Evolutionary conservation across 2,797 vertebrate species (phyloP).

Genomic region (Masticophis lateralis): DNA sequence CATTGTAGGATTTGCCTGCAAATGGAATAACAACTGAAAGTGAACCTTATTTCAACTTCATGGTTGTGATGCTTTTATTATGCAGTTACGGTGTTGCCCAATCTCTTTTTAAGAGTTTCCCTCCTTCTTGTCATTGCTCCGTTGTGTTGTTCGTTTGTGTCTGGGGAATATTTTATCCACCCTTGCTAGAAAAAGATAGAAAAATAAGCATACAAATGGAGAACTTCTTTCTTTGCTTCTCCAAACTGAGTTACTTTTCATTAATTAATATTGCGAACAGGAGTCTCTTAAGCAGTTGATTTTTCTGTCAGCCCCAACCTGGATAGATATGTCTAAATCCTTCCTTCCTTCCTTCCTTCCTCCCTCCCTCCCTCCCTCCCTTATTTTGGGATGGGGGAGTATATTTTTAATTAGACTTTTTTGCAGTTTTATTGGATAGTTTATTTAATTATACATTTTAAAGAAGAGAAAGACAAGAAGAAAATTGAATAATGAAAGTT

Average conservation of each 20-base stretch:
- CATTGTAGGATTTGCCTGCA: neutral
- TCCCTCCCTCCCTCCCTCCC: too few relatives aligned
- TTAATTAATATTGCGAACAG: neutral
- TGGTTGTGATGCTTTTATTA: conserved; percentile 1
- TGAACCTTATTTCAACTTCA: neutral
- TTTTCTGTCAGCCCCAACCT: neutral
- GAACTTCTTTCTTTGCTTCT: neutral
- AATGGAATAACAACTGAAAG: neutral
- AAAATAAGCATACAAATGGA: neutral
- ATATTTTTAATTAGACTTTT: neutral
- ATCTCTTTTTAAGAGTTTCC: neutral
- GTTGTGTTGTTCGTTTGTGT: neutral
- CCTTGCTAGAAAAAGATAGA: neutral
- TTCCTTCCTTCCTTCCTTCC: too few relatives aligned
- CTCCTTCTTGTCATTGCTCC: neutral
- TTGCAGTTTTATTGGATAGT: neutral
- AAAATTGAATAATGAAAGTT: neutral
- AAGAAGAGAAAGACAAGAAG: neutral
- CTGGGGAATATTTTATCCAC: neutral
- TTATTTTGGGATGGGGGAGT: too few relatives aligned
- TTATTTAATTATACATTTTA: neutral
- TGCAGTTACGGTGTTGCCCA: neutral
- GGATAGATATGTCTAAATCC: neutral
- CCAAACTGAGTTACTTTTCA: neutral
- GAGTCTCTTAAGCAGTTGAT: neutral